Evolutionary conservation across 2,113 vertebrate species (phyloP).

Genomic region (Alectura lathami): DNA sequence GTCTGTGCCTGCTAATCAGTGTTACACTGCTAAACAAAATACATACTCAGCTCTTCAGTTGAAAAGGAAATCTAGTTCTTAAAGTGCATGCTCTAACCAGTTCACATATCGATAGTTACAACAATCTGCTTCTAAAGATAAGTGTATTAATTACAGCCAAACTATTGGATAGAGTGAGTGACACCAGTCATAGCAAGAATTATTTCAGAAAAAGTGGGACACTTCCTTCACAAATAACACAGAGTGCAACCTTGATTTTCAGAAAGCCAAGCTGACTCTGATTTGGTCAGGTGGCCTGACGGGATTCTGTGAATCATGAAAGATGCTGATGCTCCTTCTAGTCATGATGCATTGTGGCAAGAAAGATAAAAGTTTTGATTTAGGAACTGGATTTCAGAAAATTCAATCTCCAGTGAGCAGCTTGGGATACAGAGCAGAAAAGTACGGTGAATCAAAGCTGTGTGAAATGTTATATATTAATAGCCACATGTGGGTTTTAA

Average conservation of each 20-base stretch:
- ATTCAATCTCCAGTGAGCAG: neutral
- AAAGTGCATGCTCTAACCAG: neutral
- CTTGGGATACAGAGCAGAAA: neutral
- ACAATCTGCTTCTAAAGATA: neutral
- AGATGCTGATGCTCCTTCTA: neutral
- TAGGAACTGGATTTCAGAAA: neutral
- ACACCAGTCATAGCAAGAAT: neutral
- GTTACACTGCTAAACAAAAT: neutral
- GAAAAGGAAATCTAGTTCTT: neutral
- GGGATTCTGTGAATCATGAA: rapidly evolving
- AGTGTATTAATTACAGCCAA: neutral
- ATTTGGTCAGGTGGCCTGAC: neutral
- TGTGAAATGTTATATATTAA: neutral
- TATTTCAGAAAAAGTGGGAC: neutral
- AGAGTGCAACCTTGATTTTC: neutral
- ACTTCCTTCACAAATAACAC: neutral
- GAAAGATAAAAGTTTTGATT: neutral
- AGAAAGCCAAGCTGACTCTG: neutral
- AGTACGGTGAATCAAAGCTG: neutral
- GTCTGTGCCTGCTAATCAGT: neutral
- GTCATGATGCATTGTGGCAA: neutral
- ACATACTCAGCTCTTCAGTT: neutral
- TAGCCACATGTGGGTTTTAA: neutral
- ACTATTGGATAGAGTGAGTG: neutral
- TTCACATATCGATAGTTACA: neutral